Base-by-base conservation (phyloP, 2,888 invertebrate species). In the Crepidodera aurea region DNA sequence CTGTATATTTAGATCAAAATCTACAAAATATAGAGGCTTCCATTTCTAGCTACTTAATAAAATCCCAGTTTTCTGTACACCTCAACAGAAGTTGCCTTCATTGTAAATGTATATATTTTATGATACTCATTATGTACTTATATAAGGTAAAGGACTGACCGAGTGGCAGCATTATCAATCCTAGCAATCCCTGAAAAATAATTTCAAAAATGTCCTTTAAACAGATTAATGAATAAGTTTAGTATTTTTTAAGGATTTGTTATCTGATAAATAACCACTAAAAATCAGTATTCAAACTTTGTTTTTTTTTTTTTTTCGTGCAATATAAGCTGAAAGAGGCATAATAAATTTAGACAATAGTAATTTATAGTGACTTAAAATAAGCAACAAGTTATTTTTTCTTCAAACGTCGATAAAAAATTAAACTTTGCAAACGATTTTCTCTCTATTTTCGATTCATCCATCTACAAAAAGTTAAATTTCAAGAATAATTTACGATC, bases 131-230 rank as follows among this genome's bases (percentile, higher is more conserved):
- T 57, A 50, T 57, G 57, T 57, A 57, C 57, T 57, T 57, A 57
- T 34, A n/a, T 29, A 50, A 39, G 39, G 13, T 22, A 39, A 57
- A 13, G 16, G 62, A 62, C 63, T 57, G 58, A 63, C 19, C 37
- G 62, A 67, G 62, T 65, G 67, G 67, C 65, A 65, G 67, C 65
- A 62, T n/a, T n/a, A n/a, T 53, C 39, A 25, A 60, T 48, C 40
- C 32, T 42, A 44, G 19, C 44, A 22, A 44, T 12, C n/a, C 29
- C 8, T 16, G 12, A 27, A 29, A 48, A 48, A 48, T 48, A 48
- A 48, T 48, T 48, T 48, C 48, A 48, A 48, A 48, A 48, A 25
- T 48, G 10, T 27, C 27, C 15, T 13, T 34, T 34, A 8, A 22
- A 6, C 22, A 4, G 6, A 22, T 22, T 22, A 2, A 4, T 4